Evolutionary conservation across 2,113 vertebrate species (phyloP).

Genomic region (Odontophorus gujanensis): DNA sequence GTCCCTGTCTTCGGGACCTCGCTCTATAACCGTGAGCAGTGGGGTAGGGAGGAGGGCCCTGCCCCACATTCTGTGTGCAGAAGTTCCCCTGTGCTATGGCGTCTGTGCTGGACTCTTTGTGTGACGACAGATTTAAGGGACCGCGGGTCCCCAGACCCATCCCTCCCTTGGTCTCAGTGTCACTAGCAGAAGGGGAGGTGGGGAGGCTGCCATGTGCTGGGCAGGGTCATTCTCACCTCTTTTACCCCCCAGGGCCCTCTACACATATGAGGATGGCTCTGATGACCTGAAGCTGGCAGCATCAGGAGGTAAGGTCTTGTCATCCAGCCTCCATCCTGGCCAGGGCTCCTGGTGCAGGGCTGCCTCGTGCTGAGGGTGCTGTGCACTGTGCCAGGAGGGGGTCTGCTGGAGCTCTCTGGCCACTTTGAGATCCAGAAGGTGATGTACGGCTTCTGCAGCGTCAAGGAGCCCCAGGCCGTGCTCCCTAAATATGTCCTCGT

Average conservation of each 20-base stretch:
- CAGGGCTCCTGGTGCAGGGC: background rate
- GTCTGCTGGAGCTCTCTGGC: constrained; percentile 89
- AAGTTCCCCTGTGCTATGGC: background rate
- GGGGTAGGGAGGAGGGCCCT: background rate
- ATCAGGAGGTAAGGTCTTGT: constrained; percentile 87
- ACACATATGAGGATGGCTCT: constrained; percentile 91
- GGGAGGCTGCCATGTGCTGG: accelerated
- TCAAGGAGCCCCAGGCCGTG: constrained; percentile 90
- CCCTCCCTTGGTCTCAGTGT: background rate
- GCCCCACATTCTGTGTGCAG: background rate
- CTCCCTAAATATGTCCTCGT: constrained; percentile 97
- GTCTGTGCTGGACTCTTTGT: background rate
- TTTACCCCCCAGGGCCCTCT: constrained; percentile 88
- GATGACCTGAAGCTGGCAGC: constrained; percentile 90
- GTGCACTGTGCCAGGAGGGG: constrained; percentile 82
- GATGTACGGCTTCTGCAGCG: constrained; percentile 99
- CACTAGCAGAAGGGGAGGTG: background rate
- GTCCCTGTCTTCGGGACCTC: background rate
- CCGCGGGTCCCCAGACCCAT: accelerated
- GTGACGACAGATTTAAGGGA: background rate
- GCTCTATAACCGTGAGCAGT: background rate
- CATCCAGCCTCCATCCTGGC: background rate
- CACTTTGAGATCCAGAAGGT: constrained; percentile 92
- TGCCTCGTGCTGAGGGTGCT: background rate
- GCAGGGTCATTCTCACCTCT: background rate